These are phyloP conservation scores for Eufriesea mexicana DNA, from an alignment of 1,140 invertebrate genomes.

Conservation along the genomic window DNA sequence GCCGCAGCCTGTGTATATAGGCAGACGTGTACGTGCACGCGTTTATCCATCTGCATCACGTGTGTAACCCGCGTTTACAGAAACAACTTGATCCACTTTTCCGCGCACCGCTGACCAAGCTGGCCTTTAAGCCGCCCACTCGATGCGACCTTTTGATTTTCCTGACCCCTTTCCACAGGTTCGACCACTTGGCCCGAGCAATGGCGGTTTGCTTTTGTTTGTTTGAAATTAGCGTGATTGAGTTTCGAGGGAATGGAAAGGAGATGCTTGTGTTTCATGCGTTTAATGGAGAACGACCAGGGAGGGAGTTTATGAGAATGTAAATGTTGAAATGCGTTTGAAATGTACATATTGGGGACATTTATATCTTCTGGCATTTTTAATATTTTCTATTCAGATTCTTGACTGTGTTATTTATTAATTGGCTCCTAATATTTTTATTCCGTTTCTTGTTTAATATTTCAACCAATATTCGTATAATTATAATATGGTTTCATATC, in stretches of 20 bases:
- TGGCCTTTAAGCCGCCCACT: neutral
- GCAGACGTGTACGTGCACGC: neutral
- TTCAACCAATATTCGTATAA: too few relatives aligned
- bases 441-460: too few relatives aligned
- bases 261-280: too few relatives aligned
- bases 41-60: slow-evolving; percentile 24
- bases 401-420: too few relatives aligned
- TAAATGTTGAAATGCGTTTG: too few relatives aligned
- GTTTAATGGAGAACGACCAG: too few relatives aligned
- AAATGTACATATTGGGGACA: too few relatives aligned
- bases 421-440: too few relatives aligned
- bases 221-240: neutral
- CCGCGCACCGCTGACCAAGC: neutral
- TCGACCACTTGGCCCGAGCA: neutral
- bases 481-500: too few relatives aligned
- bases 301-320: too few relatives aligned
- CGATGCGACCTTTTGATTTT: slow-evolving; percentile 21
- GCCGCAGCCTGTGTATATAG: slow-evolving; percentile 25
- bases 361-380: too few relatives aligned
- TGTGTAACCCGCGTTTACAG: slow-evolving; percentile 48
- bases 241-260: neutral
- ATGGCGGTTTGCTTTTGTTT: neutral
- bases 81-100: slow-evolving; percentile 55
- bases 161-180: neutral
- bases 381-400: too few relatives aligned